Base-by-base conservation (phyloP, 2,888 invertebrate species). In the Morinoia aosen region DNA sequence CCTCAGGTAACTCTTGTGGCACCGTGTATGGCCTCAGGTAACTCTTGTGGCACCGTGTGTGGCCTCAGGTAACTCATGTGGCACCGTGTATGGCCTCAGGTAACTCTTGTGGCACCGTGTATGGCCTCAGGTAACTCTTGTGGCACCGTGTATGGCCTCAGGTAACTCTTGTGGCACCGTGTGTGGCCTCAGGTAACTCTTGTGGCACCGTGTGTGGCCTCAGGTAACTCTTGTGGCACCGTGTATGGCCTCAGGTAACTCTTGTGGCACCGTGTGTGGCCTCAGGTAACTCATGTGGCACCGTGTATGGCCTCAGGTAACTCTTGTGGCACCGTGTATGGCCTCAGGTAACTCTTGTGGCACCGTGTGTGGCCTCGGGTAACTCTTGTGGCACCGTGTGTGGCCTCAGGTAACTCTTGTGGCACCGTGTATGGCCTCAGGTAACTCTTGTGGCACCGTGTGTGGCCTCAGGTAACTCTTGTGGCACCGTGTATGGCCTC, bases 71-170 rank as follows among this genome's bases (percentile, higher is more conserved):
- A 61, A 61, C 19, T 16, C 19, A 16, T 61, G n/a, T n/a, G n/a
- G n/a, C n/a, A n/a, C n/a, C n/a, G n/a, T n/a, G n/a, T n/a, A n/a
- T n/a, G n/a, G n/a, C n/a, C 14, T 10, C 11, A 10, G 14, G 58
- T 58, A 10, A 58, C 58, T 61, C 19, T 19, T 16, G 19, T 25
- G 33, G 33, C 76, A 19, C 25, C 10, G 61, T 12, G 1, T 12
- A 2, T 19, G 61, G 8, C 61, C 61, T 61, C 14, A 12, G 19
- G 19, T 61, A 61, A 16, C 5, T 97, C 97, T 25, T 95, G 96
- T 88, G 96, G 97, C 64, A 97, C 97, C 88, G 97, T 97, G 10
- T 97, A 97, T 97, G 97, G 97, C n/a, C 97, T 97, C 96, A 96
- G 97, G 61, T 94, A 10, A 16, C 33, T 16, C 76, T 2, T 16